Base-by-base conservation (phyloP, 2,797 vertebrate species). In the Cossypha niveicapilla region DNA sequence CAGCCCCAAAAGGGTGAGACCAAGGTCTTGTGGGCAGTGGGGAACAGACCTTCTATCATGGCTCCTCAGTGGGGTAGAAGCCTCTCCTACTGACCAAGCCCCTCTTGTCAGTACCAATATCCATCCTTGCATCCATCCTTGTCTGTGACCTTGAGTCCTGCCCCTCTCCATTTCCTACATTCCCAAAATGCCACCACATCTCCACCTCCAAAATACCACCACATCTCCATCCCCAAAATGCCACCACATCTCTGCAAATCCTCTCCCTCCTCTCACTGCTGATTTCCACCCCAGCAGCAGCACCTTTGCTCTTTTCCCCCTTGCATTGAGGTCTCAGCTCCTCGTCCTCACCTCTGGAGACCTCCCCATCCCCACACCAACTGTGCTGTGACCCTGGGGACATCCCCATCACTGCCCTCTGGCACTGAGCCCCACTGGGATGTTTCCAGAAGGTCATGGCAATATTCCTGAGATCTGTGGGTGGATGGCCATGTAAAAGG, bases 381-480 rank as follows among this genome's bases (percentile, higher is more conserved):
- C 35, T 0, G 0, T n/a, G 9, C 41, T 24, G 5, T 47, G 28
- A 44, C 22, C 11, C 34, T 42, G 18, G 22, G 19, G 12, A 56
- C 34, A 41, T 51, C 24, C 6, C 18, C 30, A 23, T 73, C 0
- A 0, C 12, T 84, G 7, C 11, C 11, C 11, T 82, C 28, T 14
- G 27, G 3, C 19, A 11, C 42, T 44, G 42, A 21, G 42, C 42
- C 42, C 42, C 54, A 60, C 24, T 1, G 1, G 39, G 18, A 50
- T 42, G 27, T 14, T 48, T 77, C 28, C 39, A 54, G 58, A 61
- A 41, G 35, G 35, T 51, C 57, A n/a, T 18, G 6, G 32, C 0
- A 13, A 47, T 0, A 1, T 57, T 76, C 35, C 32, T 77, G 53
- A 27, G 28, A 32, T 53, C 35, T 67, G 15, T 5, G 3, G 6